Conservation (phyloP, 2,888 invertebrate genomes). For the Caenorhabditis sp. region DNA sequence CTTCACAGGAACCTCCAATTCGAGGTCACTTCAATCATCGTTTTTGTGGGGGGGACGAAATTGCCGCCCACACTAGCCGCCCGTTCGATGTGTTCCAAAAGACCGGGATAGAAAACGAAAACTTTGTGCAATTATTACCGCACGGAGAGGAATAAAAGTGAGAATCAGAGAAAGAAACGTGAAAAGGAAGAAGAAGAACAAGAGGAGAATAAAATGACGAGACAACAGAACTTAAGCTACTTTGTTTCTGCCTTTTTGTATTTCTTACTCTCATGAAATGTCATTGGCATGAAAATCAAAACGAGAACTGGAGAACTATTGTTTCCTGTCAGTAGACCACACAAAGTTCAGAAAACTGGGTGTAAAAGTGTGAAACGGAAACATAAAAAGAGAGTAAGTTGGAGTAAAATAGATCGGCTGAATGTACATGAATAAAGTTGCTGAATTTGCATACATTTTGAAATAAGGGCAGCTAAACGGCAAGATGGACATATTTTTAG, state of each 20-base stretch:
- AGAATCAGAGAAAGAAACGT: too few species aligned
- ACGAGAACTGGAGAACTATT: not conserved
- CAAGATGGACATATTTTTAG: slow-evolving; percentile 19
- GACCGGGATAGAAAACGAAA: not conserved
- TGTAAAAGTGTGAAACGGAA: not conserved
- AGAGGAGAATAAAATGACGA: not conserved
- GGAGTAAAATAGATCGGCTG: slow-evolving; percentile 14
- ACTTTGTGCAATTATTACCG: slow-evolving; percentile 2
- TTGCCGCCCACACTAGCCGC: slow-evolving; percentile 12
- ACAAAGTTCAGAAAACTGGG: slow-evolving; percentile 23
- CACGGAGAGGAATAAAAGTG: not conserved
- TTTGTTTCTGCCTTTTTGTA: not conserved
- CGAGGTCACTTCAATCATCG: slow-evolving; percentile 49
- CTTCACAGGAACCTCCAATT: slow-evolving; percentile 6
- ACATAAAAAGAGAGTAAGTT: not conserved
- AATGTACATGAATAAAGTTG: slow-evolving; percentile 54
- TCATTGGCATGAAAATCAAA: not conserved
- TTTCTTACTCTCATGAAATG: not conserved
- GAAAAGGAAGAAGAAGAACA: not conserved
- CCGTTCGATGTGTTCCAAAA: slow-evolving; percentile 28
- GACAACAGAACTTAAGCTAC: not conserved
- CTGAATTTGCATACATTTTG: slow-evolving; percentile 57
- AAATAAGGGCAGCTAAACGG: slow-evolving; percentile 32
- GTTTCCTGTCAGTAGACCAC: not conserved
- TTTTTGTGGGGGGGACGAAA: slow-evolving; percentile 12